Evolutionary conservation across 2,888 invertebrate genomes (phyloP).

Genomic region (Eupithecia tripunctaria): DNA sequence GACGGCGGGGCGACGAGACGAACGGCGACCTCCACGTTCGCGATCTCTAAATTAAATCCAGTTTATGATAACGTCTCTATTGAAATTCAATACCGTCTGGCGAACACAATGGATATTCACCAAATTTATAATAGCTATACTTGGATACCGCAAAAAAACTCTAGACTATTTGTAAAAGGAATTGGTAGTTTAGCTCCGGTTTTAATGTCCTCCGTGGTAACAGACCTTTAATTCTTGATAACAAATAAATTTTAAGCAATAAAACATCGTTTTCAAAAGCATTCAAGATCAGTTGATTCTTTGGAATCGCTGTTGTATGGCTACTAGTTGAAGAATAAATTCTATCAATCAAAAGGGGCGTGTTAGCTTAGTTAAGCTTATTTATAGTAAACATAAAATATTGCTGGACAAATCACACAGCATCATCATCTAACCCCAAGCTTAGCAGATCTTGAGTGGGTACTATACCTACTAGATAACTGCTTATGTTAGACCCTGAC

Average conservation of each 20-base stretch:
- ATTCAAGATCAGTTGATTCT: background rate
- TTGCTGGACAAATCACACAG: too few species aligned
- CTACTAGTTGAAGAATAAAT: too few species aligned
- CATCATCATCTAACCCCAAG: too few species aligned
- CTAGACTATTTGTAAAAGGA: conserved; percentile 15
- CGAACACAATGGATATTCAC: conserved; percentile 57
- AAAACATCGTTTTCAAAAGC: conserved; percentile 2
- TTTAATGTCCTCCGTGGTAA: conserved; percentile 14
- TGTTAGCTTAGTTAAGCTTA: background rate
- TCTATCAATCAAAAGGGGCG: background rate
- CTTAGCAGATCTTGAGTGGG: too few species aligned
- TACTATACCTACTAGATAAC: too few species aligned
- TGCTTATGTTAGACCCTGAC: conserved; percentile 23
- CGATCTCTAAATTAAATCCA: conserved; percentile 73
- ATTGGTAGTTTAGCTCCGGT: conserved; percentile 12
- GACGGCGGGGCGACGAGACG: conserved; percentile 77
- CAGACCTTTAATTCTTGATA: background rate
- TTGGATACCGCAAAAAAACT: conserved; percentile 18
- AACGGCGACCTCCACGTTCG: conserved; percentile 67
- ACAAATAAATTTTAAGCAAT: conserved; percentile 5
- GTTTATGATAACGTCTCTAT: conserved; percentile 64
- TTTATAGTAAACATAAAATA: too few species aligned
- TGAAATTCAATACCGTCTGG: conserved; percentile 75
- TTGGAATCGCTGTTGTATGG: background rate
- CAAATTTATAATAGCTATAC: conserved; percentile 38